Base-by-base conservation (phyloP, 2,797 vertebrate genomes). In the Poeciliopsis turneri region DNA sequence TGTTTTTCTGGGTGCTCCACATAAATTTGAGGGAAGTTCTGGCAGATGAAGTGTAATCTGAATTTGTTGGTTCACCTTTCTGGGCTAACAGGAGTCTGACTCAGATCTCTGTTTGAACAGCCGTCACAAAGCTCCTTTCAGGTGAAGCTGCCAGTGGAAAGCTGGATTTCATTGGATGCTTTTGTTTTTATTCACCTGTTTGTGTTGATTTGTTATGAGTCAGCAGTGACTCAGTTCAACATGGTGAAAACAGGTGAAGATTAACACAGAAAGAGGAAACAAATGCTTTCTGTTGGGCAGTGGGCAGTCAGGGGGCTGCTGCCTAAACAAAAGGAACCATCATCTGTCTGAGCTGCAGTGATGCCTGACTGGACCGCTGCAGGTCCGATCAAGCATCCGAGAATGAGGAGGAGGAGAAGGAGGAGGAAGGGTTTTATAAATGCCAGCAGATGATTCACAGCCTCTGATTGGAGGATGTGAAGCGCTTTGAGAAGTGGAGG, bases 61-160 rank as follows among this genome's bases (percentile, higher is more conserved):
- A 30, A 33, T 10, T 45, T 6, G 20, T 2, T 13, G 53, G 25
- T 33, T 75, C 39, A 45, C 13, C 25, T 59, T 30, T 30, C 7
- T 59, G 55, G 39, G 36, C n/a, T 28, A 18, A 59, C 25, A 51
- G 41, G n/a, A 45, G 41, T 45, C 68, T 72, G 33, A 70, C 41
- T 53, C 75, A 53, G 71, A 25, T 74, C 55, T 45, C 0, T 84
- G 6, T 88, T 83, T 89, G 82, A 86, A 73, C 89, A 90, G 81
- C 84, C 85, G 88, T 85, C 81, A 75, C 41, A 73, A 43, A 5
- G 15, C 39, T 20, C 72, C 83, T 87, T 76, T 75, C 83, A 87
- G 86, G 87, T 86, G 79, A 86, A 85, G 85, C 86, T 71, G 11
- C 76, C 72, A 59, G 41, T 15, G 51, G 75, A 74, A 70, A 80